Conservation (phyloP, 2,113 vertebrate species). For the Zosterops lateralis region DNA sequence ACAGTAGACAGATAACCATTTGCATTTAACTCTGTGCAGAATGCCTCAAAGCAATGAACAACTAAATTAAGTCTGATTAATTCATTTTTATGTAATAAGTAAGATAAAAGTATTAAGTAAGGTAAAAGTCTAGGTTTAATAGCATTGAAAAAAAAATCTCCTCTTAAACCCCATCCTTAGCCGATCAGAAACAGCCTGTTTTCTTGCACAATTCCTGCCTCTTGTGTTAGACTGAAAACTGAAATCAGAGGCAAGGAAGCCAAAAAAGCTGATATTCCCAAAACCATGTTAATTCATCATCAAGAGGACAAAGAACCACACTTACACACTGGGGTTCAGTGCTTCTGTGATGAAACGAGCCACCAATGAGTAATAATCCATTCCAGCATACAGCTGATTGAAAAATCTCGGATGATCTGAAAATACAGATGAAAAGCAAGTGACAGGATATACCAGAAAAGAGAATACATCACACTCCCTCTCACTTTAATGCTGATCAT, state of each 20-base stretch:
- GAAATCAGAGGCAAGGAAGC: not conserved
- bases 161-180: not conserved
- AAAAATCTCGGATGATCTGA: constrained; percentile 86
- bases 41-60: not conserved
- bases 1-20: not conserved
- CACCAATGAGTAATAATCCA: constrained; percentile 84
- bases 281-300: not conserved
- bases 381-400: constrained; percentile 85
- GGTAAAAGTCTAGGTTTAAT: not conserved
- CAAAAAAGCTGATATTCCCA: not conserved
- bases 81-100: not conserved
- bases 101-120: not conserved
- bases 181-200: not conserved
- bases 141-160: not conserved
- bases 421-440: constrained; percentile 43
- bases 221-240: not conserved
- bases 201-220: not conserved
- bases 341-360: constrained; percentile 85
- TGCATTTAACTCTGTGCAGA: not conserved
- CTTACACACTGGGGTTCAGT: constrained; percentile 86
- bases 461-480: not conserved
- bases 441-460: not conserved
- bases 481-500: not conserved
- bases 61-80: not conserved
- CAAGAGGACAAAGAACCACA: constrained; percentile 28